Conservation (phyloP, 1,140 invertebrate species). For the Bombyx mori region DNA sequence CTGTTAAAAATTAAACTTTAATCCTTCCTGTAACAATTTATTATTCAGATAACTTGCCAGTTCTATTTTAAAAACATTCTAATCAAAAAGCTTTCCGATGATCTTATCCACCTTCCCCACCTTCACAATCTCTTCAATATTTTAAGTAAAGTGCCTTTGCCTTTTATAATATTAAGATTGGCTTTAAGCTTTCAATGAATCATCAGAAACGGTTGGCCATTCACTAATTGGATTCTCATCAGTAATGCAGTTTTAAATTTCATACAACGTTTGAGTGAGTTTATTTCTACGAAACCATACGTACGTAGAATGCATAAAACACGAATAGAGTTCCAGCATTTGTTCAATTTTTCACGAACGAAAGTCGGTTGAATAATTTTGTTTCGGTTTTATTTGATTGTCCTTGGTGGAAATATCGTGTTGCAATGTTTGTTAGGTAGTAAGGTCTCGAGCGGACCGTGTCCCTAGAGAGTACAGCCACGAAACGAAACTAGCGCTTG, state of each 20-base stretch:
- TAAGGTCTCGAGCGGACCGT: conserved; percentile 36
- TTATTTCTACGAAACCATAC: neutral
- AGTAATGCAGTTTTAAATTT: conserved; percentile 17
- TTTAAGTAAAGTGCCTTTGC: conserved; percentile 9
- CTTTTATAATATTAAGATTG: conserved; percentile 17
- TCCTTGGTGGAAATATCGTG: conserved; percentile 41
- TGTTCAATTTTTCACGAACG: too few species aligned
- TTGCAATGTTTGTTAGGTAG: conserved; percentile 39
- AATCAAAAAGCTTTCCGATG: neutral
- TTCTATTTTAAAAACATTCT: neutral
- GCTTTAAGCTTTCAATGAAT: conserved; percentile 15
- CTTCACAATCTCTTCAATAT: conserved; percentile 7
- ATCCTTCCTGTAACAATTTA: too few species aligned
- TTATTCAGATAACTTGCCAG: too few species aligned
- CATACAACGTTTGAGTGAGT: conserved; percentile 4
- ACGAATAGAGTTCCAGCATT: too few species aligned
- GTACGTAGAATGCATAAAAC: conserved; percentile 2
- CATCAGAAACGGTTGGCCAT: conserved; percentile 1
- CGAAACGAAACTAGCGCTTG: conserved; percentile 22
- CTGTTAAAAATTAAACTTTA: too few species aligned
- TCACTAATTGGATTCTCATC: conserved; percentile 20
- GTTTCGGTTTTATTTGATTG: conserved; percentile 34
- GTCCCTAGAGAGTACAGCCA: conserved; percentile 32
- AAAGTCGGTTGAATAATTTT: conserved; percentile 25
- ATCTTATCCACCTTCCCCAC: neutral